Conservation (phyloP, 2,888 invertebrate genomes). For the Drosophila kambysellisi region DNA sequence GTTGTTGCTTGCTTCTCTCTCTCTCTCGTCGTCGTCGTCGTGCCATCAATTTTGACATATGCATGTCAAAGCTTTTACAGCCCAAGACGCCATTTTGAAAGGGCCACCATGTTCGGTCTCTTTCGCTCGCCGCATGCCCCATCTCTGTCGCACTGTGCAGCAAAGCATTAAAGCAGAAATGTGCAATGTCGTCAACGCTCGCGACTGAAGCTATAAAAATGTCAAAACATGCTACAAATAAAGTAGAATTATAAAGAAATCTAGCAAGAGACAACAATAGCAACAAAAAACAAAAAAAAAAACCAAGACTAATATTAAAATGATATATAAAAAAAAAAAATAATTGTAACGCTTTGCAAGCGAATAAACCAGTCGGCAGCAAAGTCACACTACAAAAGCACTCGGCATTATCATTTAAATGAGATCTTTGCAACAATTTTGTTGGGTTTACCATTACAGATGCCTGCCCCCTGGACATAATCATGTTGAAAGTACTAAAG, state of each 20-base stretch:
- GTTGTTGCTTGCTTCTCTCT: constrained; percentile 8
- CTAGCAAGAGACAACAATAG: constrained; percentile 36
- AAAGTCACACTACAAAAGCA: constrained; percentile 14
- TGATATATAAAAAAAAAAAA: constrained; percentile 12
- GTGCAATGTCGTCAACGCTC: constrained; percentile 56
- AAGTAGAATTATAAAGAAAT: constrained; percentile 70
- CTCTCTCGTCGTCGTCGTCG: neutral
- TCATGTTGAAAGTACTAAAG: neutral
- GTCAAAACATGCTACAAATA: constrained; percentile 66
- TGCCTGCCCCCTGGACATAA: neutral
- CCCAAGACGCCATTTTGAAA: constrained; percentile 67
- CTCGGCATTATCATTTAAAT: neutral
- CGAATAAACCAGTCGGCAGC: constrained; percentile 16
- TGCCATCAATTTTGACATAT: constrained; percentile 69
- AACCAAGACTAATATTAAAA: constrained; percentile 26
- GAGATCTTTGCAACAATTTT: neutral
- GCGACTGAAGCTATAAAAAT: constrained; percentile 74
- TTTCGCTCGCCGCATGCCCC: constrained; percentile 6
- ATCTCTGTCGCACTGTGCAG: constrained; percentile 54
- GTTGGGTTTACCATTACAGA: neutral
- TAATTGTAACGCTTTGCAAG: constrained; percentile 21
- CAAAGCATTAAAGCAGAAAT: constrained; percentile 76
- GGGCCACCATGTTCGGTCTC: constrained; percentile 8
- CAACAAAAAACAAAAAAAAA: constrained; percentile 1
- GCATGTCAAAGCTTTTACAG: constrained; percentile 57